Percentiles rank a stretch among this genome's conserved stretches.
phyloP scores from a whole-genome alignment of 1,140 invertebrate species.

The Campodea augens region DNA sequence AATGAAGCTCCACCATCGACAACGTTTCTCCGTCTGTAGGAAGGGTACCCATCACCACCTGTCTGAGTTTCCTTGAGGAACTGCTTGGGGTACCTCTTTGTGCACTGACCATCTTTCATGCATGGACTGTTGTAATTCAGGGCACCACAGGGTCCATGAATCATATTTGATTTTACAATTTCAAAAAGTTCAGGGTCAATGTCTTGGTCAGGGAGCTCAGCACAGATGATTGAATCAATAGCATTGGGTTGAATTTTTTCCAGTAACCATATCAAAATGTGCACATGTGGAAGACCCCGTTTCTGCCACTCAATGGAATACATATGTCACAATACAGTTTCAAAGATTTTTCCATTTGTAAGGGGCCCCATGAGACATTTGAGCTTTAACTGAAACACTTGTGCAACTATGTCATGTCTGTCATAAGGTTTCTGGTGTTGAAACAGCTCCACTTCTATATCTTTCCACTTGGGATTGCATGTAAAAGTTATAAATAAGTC shows the following conservation, averaged over 20 bases:
- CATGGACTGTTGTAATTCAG: conserved; percentile 27
- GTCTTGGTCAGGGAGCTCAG: conserved; percentile 19
- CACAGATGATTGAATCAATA: conserved; percentile 16
- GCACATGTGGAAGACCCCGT: conserved; percentile 23
- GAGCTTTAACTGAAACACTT: conserved; percentile 27
- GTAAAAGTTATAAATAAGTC: no score
- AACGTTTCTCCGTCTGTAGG: conserved; percentile 17
- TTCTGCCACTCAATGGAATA: conserved; percentile 32
- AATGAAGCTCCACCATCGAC: conserved; percentile 9
- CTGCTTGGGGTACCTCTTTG: conserved; percentile 22
- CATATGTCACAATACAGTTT: conserved; percentile 21
- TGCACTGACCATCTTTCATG: conserved; percentile 26
- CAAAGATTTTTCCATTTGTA: conserved; percentile 19
- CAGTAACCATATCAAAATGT: conserved; percentile 25
- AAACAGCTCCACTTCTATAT: conserved; percentile 21
- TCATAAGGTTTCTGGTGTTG: conserved; percentile 18
- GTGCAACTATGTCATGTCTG: conserved; percentile 24
- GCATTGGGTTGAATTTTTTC: no score
- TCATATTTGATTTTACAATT: conserved; percentile 26
- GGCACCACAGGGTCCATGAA: conserved; percentile 31
- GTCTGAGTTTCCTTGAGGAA: conserved; percentile 21
- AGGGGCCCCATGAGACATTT: conserved; percentile 21
- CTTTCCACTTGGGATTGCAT: no score
- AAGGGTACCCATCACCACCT: conserved; percentile 20
- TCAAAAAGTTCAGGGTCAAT: conserved; percentile 23